Evolutionary conservation across 1,140 invertebrate species (phyloP).

Genomic region (Dendrolimus punctatus): DNA sequence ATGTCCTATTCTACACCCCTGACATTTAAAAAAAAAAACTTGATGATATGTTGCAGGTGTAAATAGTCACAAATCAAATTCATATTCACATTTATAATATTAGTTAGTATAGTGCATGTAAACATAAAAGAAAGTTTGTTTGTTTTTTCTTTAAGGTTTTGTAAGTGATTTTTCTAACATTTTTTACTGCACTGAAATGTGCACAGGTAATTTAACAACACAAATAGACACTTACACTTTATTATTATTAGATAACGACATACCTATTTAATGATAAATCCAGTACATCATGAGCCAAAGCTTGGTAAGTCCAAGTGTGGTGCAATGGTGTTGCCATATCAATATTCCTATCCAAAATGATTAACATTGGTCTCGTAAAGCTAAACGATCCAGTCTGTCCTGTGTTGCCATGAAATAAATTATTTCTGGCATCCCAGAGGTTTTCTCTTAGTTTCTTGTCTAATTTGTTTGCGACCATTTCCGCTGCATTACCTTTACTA

Average conservation of each 20-base stretch:
- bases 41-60: no score
- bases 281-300: constrained; percentile 95
- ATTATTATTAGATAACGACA: constrained; percentile 9
- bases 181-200: no score
- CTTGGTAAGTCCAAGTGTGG: constrained; percentile 99
- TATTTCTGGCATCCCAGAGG: constrained; percentile 96
- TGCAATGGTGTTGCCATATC: constrained; percentile 98
- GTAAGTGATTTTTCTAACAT: no score
- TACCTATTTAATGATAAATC: constrained; percentile 89
- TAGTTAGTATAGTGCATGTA: no score
- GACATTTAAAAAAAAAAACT: no score
- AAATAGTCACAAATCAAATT: no score
- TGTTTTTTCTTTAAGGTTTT: no score
- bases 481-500: constrained; percentile 96
- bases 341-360: constrained; percentile 95
- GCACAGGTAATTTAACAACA: no score
- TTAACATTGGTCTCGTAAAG: constrained; percentile 93
- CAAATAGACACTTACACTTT: background rate
- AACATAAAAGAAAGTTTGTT: no score
- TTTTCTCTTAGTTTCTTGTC: constrained; percentile 98
- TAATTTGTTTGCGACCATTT: constrained; percentile 97
- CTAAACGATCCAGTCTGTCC: constrained; percentile 84
- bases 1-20: no score
- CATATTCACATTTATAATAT: no score
- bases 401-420: constrained; percentile 92